Base-by-base conservation (phyloP, 2,797 vertebrate genomes). In the Leptoclinus maculatus region DNA sequence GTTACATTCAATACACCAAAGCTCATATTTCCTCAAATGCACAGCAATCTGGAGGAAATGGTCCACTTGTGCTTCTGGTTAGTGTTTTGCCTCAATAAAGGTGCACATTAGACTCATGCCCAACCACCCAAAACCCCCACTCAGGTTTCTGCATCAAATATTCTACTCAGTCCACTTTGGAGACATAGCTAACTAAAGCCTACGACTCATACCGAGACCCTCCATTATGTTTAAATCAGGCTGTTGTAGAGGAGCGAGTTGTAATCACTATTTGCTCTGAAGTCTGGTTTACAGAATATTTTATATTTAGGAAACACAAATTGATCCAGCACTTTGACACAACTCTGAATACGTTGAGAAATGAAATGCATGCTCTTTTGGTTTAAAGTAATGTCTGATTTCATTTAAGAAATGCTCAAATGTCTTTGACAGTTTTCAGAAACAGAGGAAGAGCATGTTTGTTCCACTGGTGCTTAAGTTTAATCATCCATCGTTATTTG, bases 1-100 rank as follows among this genome's bases (percentile, higher is more conserved):
- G 77, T 58, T 78, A 80, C 73, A 71, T 90, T 86, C 79, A 78
- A 81, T 80, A 84, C 79, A 66, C 21, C 75, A 54, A 77, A 53
- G 79, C 85, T 94, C 88, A 84, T 76, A 86, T 92, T 91, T 91
- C 90, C 71, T 78, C 32, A 69, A 82, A 80, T 74, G 82, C 78
- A 80, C 74, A 73, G 78, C 71, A 80, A 66, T 82, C 76, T 84
- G 78, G 72, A 53, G 79, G 82, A 91, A 92, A 90, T 76, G 73
- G 82, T 67, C 57, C 34, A n/a, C 53, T 16, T 29, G 79, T 59
- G 83, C 60, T 74, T 84, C 89, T 92, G 89, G 75, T 86, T 87
- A 82, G 71, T 89, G 92, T 93, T 93, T 88, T 70, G 70, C 80
- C 87, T 86, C 84, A 85, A 80, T 83, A 80, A 89, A 88, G 83